A percentile compares a stretch with the other conserved stretches of the same genome.
Evolutionary conservation across 2,888 invertebrate genomes (phyloP).

Genomic region (Ceramica pisi): DNA sequence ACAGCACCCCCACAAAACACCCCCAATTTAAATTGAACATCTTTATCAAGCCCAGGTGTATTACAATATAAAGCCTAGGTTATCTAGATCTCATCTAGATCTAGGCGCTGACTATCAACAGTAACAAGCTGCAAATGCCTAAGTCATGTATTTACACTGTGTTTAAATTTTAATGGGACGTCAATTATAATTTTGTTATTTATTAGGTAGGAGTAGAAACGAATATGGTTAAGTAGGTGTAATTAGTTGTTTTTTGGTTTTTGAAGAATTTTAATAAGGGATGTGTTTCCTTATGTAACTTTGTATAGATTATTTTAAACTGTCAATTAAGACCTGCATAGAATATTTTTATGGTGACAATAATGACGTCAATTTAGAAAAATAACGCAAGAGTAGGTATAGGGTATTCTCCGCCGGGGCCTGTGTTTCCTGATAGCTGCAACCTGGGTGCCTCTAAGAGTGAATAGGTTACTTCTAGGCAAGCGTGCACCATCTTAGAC

Average conservation of each 20-base stretch:
- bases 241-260: background rate
- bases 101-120: conserved; percentile 35
- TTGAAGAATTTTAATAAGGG: conserved; percentile 8
- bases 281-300: background rate
- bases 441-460: too few species aligned
- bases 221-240: conserved; percentile 5
- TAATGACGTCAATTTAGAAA: background rate
- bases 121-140: conserved; percentile 58
- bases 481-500: too few species aligned
- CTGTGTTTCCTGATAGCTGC: too few species aligned
- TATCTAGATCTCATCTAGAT: conserved; percentile 59
- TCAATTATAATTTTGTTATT: conserved; percentile 55
- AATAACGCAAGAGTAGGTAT: background rate
- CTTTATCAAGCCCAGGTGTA: conserved; percentile 44
- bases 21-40: conserved; percentile 12
- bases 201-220: conserved; percentile 1
- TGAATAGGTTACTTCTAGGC: too few species aligned
- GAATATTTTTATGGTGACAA: background rate
- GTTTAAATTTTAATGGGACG: conserved; percentile 49
- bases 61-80: conserved; percentile 48
- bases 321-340: background rate
- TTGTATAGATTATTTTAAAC: background rate
- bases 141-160: conserved; percentile 46
- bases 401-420: too few species aligned
- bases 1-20: background rate